phyloP scores from a whole-genome alignment of 2,797 vertebrate species.

The Poecilia wingei region DNA sequence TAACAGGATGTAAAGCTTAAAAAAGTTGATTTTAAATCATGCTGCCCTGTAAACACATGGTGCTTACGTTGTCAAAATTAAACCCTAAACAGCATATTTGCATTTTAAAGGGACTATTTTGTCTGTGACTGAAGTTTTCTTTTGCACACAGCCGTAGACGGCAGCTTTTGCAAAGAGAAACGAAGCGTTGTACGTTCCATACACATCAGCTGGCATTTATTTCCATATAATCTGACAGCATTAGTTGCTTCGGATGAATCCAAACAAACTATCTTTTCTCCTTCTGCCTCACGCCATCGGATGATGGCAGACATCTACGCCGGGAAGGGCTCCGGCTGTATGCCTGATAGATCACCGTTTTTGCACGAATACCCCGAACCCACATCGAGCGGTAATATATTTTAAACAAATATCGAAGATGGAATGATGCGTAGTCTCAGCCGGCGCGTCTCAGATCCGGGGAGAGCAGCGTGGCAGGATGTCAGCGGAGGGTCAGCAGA shows the following conservation, averaged over 20 bases:
- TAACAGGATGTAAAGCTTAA: too few relatives aligned
- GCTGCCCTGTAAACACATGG: conserved; percentile 40
- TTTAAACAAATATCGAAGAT: conserved; percentile 56
- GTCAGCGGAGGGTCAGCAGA: conserved; percentile 56
- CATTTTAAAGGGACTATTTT: conserved; percentile 42
- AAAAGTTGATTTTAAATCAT: too few relatives aligned
- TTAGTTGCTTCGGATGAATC: conserved; percentile 56
- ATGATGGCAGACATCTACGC: conserved; percentile 12
- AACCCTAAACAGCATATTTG: conserved; percentile 40
- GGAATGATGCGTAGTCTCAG: conserved; percentile 37
- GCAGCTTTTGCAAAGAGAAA: conserved; percentile 44
- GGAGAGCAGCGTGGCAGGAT: conserved; percentile 34
- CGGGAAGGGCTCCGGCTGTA: conserved; percentile 22
- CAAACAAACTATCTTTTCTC: conserved; percentile 37
- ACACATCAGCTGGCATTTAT: conserved; percentile 41
- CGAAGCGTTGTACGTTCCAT: conserved; percentile 25
- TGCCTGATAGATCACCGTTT: conserved; percentile 44
- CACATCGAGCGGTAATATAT: conserved; percentile 35
- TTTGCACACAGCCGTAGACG: conserved; percentile 39
- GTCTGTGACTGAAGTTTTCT: conserved; percentile 29
- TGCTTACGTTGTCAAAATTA: conserved; percentile 58
- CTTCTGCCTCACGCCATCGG: conserved; percentile 1
- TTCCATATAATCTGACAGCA: conserved; percentile 56
- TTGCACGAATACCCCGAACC: conserved; percentile 32
- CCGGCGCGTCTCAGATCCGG: neutral